phyloP scores from a whole-genome alignment of 2,797 vertebrate species.

The Eulemur albifrons region DNA sequence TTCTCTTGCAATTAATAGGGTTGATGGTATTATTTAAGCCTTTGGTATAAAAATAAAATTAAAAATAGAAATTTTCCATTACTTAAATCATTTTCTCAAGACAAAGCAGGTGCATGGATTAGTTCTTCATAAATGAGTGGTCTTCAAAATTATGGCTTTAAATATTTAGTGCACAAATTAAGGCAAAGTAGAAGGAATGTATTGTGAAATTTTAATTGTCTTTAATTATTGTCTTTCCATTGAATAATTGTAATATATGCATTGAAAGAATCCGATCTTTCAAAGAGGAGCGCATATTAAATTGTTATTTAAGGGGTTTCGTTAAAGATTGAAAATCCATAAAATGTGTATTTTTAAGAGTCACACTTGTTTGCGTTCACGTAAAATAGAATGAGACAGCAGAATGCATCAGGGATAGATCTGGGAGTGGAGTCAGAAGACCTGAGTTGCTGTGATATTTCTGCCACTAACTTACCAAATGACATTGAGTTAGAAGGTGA shows the following conservation, averaged over 20 bases:
- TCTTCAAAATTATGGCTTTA: background rate
- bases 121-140: background rate
- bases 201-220: background rate
- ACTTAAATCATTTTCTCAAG: constrained; percentile 25
- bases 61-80: background rate
- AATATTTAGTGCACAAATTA: constrained; percentile 4
- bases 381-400: background rate
- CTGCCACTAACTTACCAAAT: background rate
- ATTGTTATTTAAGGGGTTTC: background rate
- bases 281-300: constrained; percentile 6
- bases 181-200: background rate
- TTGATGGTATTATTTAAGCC: background rate
- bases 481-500: background rate
- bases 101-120: background rate
- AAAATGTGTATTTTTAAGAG: background rate
- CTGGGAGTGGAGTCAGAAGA: background rate
- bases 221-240: background rate
- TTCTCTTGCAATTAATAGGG: background rate
- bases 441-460: background rate
- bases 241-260: background rate
- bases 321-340: background rate
- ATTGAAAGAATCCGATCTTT: background rate
- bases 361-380: background rate
- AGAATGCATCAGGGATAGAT: background rate
- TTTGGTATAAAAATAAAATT: background rate